These are phyloP conservation scores for Psilanteris sp. DNA, from an alignment of 1,140 invertebrate genomes.

Conservation along the genomic window DNA sequence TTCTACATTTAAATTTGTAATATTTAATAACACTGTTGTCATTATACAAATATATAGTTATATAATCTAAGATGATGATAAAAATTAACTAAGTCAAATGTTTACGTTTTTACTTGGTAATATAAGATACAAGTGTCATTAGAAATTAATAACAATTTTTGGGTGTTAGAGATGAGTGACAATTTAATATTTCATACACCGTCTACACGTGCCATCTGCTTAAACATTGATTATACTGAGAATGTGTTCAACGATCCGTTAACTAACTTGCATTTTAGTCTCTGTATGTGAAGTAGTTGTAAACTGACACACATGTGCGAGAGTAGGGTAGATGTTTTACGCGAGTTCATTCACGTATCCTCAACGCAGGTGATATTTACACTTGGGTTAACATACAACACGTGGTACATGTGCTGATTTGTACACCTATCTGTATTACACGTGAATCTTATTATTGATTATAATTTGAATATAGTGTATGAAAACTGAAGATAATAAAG, in stretches of 20 bases:
- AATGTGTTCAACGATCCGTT: slow-evolving; percentile 44
- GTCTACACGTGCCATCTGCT: slow-evolving; percentile 49
- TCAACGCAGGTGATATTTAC: slow-evolving; percentile 58
- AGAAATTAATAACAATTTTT: too few species aligned
- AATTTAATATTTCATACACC: slow-evolving; percentile 25
- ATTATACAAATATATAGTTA: too few species aligned
- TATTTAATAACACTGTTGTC: too few species aligned
- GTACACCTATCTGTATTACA: slow-evolving; percentile 27
- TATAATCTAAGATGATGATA: too few species aligned
- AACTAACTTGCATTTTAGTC: slow-evolving; percentile 50
- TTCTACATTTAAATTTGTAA: too few species aligned
- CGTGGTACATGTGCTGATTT: slow-evolving; percentile 48
- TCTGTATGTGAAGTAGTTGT: slow-evolving; percentile 26
- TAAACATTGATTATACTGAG: slow-evolving; percentile 33
- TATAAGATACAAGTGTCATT: too few species aligned
- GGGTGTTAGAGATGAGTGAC: slow-evolving; percentile 19
- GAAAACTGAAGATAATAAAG: too few species aligned
- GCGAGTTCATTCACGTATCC: slow-evolving; percentile 53
- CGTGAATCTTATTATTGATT: slow-evolving; percentile 40
- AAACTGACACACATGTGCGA: slow-evolving; percentile 22
- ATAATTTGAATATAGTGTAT: slow-evolving; percentile 22
- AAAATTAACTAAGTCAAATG: too few species aligned
- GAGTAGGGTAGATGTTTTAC: slow-evolving; percentile 45
- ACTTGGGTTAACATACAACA: slow-evolving; percentile 47
- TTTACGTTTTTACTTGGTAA: too few species aligned